Evolutionary conservation across 2,888 invertebrate genomes (phyloP), one percentile per base, ranked within the genome.

Genomic region (Cephus runcator): DNA sequence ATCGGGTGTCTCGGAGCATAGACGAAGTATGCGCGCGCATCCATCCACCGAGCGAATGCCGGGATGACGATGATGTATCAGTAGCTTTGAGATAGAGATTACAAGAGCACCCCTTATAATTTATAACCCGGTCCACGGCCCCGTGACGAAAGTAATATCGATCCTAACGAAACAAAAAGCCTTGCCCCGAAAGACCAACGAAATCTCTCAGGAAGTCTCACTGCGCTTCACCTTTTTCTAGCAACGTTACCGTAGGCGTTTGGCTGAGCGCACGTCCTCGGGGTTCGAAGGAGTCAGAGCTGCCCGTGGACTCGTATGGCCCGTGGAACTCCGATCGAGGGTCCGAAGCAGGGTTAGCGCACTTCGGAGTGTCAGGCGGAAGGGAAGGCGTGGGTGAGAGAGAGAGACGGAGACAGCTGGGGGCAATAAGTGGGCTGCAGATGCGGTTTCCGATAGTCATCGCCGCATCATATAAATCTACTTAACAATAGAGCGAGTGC

Each of bases 391-490:
- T 56, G 23, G 56, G 23, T 9, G 23, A 56, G 31, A 73, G 36
- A n/a, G 36, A n/a, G 33, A 31, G 77, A 40, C n/a, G 56, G 73
- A 30, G n/a, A 15, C 35, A 69, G 76, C 30, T 33, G 23, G 31
- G 33, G 11, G 74, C 74, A 74, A 34, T 34, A 74, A 74, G n/a
- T n/a, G 74, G 34, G n/a, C 30, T 74, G 75, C 77, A 75, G 77
- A 75, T 40, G 73, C 79, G 82, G 80, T 85, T 87, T 82, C 83
- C 82, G 86, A 86, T 82, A 84, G 83, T 86, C 86, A 87, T 87
- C 85, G 83, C 77, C 80, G 83, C 83, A 82, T 85, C 85, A 78
- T 85, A 87, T 85, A 86, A 87, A 86, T 85, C 84, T 86, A 82
- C 83, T 85, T 84, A 85, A 87, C 86, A 87, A 87, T 83, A 82